phyloP scores from a whole-genome alignment of 2,888 invertebrate genomes.

The Mesoligia furuncula region DNA sequence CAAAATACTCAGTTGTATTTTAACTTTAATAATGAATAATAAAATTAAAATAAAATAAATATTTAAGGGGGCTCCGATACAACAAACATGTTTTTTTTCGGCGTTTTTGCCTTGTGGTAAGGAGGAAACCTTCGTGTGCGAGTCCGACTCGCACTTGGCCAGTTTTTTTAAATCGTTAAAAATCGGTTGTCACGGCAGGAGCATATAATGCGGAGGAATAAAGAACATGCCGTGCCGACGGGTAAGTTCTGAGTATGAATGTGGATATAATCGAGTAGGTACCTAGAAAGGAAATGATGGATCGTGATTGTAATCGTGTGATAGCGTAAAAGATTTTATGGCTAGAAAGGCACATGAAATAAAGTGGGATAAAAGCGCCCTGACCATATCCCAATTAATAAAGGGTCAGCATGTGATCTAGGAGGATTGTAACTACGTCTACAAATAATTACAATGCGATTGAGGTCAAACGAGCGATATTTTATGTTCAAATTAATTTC shows the following conservation, averaged over 20 bases:
- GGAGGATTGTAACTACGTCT: neutral
- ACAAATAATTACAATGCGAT: neutral
- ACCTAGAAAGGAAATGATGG: neutral
- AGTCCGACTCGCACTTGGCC: too few species aligned
- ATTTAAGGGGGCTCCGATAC: too few species aligned
- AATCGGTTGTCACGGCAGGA: neutral
- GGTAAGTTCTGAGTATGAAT: neutral
- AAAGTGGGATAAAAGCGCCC: neutral
- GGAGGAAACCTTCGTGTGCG: too few species aligned
- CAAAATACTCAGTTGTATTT: too few species aligned
- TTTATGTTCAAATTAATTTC: slow-evolving; percentile 5
- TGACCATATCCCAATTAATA: slow-evolving; percentile 5
- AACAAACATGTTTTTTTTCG: too few species aligned
- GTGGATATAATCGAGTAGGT: neutral
- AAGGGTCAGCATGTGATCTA: neutral
- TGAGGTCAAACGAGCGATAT: slow-evolving; percentile 17
- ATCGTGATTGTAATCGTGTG: too few species aligned
- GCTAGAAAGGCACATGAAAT: neutral
- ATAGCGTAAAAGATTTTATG: slow-evolving; percentile 4
- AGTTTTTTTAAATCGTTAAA: neutral
- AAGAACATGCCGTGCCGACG: neutral
- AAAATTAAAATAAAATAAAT: too few species aligned
- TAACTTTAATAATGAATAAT: too few species aligned
- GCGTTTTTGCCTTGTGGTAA: too few species aligned
- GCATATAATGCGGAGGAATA: neutral